phyloP scores from a whole-genome alignment of 1,140 invertebrate species.

The Dreissena rostriformis region DNA sequence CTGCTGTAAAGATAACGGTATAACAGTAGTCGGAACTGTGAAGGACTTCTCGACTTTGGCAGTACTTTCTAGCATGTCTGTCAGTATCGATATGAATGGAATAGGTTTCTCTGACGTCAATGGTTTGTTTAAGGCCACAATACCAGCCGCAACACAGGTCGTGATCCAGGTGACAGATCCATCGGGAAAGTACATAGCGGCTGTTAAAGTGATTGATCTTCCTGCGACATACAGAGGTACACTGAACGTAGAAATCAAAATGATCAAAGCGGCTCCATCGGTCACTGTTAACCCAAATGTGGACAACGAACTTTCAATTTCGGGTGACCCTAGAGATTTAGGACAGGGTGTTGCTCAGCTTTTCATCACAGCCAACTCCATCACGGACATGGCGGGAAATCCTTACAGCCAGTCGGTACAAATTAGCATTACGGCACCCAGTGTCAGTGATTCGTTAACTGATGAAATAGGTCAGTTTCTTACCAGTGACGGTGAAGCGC shows the following conservation, averaged over 20 bases:
- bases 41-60: not conserved
- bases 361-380: slow-evolving; percentile 24
- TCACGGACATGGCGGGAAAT: not conserved
- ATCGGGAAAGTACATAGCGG: slow-evolving; percentile 6
- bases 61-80: not conserved
- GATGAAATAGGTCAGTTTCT: slow-evolving; percentile 20
- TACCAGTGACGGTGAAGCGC: not conserved
- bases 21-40: not conserved
- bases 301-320: not conserved
- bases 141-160: not conserved
- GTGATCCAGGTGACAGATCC: not conserved
- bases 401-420: not conserved
- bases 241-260: not conserved
- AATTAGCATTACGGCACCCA: slow-evolving; percentile 1
- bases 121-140: not conserved
- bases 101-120: not conserved
- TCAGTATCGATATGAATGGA: not conserved
- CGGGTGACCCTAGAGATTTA: not conserved
- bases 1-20: slow-evolving; percentile 32
- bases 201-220: slow-evolving; percentile 37
- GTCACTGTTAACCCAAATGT: slow-evolving; percentile 7
- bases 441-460: not conserved
- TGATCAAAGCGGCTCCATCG: not conserved
- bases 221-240: slow-evolving; percentile 21
- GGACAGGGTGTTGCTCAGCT: not conserved